Evolutionary conservation across 2,113 vertebrate genomes (phyloP).

Genomic region (Nipponia nippon): DNA sequence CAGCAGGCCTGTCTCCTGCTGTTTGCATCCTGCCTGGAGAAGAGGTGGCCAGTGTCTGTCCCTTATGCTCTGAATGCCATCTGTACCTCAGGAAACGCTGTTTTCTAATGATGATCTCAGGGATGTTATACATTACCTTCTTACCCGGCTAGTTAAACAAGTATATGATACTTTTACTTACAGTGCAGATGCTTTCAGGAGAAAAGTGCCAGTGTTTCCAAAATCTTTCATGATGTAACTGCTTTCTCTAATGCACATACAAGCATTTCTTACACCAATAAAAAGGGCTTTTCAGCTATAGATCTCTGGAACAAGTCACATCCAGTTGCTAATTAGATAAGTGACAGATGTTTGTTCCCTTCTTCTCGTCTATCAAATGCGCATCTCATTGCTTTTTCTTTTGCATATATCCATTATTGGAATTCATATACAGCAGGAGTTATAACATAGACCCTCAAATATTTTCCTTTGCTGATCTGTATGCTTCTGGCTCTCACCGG

Average conservation of each 20-base stretch:
- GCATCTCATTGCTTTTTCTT: neutral
- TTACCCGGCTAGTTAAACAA: constrained; percentile 51
- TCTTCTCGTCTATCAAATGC: neutral
- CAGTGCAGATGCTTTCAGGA: constrained; percentile 6
- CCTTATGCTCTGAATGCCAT: neutral
- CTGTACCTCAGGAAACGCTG: neutral
- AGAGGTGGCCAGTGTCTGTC: neutral
- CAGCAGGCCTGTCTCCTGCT: neutral
- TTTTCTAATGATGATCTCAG: neutral
- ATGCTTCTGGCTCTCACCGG: neutral
- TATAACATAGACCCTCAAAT: neutral
- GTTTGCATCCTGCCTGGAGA: neutral
- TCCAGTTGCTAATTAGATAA: constrained; percentile 49
- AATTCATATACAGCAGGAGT: neutral
- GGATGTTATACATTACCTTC: neutral
- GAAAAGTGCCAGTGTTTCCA: constrained; percentile 24
- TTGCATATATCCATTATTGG: neutral
- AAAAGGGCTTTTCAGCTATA: constrained; percentile 14
- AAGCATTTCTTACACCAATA: constrained; percentile 6
- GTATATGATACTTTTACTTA: constrained; percentile 18
- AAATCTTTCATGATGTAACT: neutral
- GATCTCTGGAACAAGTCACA: constrained; percentile 23
- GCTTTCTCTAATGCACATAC: constrained; percentile 5
- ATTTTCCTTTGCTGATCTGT: neutral
- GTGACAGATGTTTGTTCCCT: neutral